Percentiles rank a stretch among this genome's conserved stretches.
Evolutionary conservation across 2,888 invertebrate genomes (phyloP).

Genomic region (Macrosoma leucophasiata): DNA sequence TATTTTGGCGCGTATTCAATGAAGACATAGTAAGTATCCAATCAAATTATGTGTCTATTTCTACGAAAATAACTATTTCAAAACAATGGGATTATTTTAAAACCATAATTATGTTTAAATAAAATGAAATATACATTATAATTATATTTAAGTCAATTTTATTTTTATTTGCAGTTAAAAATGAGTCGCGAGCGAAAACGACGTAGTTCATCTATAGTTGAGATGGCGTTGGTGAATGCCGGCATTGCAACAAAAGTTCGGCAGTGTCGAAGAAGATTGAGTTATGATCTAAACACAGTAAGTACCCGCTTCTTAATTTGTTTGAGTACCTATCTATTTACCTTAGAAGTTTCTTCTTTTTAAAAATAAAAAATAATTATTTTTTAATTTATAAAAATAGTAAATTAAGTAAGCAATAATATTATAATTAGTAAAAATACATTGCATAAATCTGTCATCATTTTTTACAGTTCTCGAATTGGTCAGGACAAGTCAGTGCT

Average conservation of each 20-base stretch:
- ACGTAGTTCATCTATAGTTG: background rate
- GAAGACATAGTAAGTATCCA: slow-evolving; percentile 1
- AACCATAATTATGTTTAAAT: background rate
- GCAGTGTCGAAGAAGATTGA: slow-evolving; percentile 1
- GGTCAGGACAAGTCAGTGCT: no score
- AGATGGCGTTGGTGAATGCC: slow-evolving; percentile 1
- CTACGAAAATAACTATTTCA: background rate
- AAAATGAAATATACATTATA: background rate
- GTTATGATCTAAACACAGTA: slow-evolving; percentile 2
- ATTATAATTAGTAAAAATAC: slow-evolving; percentile 1
- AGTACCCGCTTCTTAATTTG: slow-evolving; percentile 1
- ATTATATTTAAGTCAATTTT: background rate
- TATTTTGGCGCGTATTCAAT: background rate
- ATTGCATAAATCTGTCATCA: background rate
- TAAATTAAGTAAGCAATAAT: no score
- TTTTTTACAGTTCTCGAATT: slow-evolving; percentile 1
- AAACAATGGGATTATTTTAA: background rate
- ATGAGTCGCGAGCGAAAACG: slow-evolving; percentile 1
- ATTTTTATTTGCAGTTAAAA: slow-evolving; percentile 1
- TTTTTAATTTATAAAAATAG: no score
- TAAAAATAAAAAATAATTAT: no score
- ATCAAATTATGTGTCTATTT: slow-evolving; percentile 1
- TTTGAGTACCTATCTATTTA: background rate
- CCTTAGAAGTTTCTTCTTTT: background rate
- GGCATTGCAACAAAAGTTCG: background rate